phyloP scores from a whole-genome alignment of 2,113 vertebrate species.

The Plotosus lineatus region DNA sequence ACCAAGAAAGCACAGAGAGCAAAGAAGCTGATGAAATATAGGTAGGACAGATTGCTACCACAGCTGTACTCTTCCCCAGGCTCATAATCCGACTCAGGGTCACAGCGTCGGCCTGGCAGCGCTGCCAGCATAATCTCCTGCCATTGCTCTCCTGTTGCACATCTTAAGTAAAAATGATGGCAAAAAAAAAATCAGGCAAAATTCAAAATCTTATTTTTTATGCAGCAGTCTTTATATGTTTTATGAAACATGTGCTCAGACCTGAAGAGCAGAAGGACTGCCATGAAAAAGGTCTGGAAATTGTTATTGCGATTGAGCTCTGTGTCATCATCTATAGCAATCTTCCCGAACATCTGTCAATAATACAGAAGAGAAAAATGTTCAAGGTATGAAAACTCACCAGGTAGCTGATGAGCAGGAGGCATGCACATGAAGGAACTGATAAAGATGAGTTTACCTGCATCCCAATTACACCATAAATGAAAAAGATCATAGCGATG shows the following conservation, averaged over 20 bases:
- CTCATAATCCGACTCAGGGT: constrained; percentile 83
- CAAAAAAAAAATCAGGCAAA: too few species aligned
- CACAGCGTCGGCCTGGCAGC: constrained; percentile 86
- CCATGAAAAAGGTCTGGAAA: constrained; percentile 91
- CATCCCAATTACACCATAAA: constrained; percentile 93
- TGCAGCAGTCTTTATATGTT: background rate
- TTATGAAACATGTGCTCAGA: constrained; percentile 39
- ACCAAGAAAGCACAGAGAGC: constrained; percentile 95
- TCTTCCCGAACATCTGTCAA: constrained; percentile 84
- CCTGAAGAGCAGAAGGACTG: constrained; percentile 89
- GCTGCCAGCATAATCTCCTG: constrained; percentile 83
- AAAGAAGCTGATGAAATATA: constrained; percentile 97
- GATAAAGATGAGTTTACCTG: constrained; percentile 71
- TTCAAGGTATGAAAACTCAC: background rate
- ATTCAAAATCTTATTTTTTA: background rate
- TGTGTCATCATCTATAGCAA: constrained; percentile 86
- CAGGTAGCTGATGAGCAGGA: background rate
- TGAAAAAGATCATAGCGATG: constrained; percentile 96
- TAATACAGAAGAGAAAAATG: background rate
- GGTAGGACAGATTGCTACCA: constrained; percentile 89
- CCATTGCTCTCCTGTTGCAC: constrained; percentile 88
- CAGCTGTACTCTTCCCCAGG: constrained; percentile 90
- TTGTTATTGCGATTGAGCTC: constrained; percentile 91
- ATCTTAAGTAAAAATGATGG: constrained; percentile 67
- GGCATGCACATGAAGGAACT: background rate